These are phyloP conservation scores for Eciton burchellii DNA, from an alignment of 1,140 invertebrate genomes.

Conservation along the genomic window DNA sequence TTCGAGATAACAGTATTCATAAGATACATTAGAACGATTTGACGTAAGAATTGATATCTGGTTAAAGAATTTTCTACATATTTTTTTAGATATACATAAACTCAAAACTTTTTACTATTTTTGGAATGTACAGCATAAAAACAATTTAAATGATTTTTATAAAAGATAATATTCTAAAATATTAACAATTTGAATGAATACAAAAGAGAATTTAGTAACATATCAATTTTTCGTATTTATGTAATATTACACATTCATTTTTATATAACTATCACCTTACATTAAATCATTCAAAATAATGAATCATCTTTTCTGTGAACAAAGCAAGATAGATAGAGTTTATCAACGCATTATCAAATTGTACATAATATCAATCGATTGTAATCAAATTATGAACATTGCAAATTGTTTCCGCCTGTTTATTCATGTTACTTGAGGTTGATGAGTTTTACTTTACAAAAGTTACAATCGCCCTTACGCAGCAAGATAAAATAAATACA, in stretches of 20 bases:
- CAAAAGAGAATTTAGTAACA: background rate
- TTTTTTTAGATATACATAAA: background rate
- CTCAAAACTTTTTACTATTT: background rate
- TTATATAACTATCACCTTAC: slow-evolving; percentile 20
- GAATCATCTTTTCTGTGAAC: slow-evolving; percentile 11
- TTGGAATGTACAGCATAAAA: background rate
- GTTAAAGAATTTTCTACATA: background rate
- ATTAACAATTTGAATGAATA: background rate
- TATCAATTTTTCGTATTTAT: background rate
- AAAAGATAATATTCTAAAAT: background rate
- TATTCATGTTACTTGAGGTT: slow-evolving; percentile 14
- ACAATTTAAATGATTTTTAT: background rate
- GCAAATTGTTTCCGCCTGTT: background rate
- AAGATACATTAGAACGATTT: slow-evolving; percentile 10
- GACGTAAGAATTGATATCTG: slow-evolving; percentile 13
- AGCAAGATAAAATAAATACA: slow-evolving; percentile 30
- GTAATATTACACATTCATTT: background rate
- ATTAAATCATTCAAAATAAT: slow-evolving; percentile 61
- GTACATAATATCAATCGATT: background rate
- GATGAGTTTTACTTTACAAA: slow-evolving; percentile 16
- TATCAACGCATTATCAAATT: slow-evolving; percentile 9
- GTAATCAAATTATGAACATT: slow-evolving; percentile 1
- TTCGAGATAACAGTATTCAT: slow-evolving; percentile 1
- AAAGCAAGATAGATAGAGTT: slow-evolving; percentile 3
- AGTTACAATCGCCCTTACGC: slow-evolving; percentile 21